These are phyloP conservation scores for Zootoca vivipara DNA, from an alignment of 2,113 vertebrate species.

Conservation along the genomic window DNA sequence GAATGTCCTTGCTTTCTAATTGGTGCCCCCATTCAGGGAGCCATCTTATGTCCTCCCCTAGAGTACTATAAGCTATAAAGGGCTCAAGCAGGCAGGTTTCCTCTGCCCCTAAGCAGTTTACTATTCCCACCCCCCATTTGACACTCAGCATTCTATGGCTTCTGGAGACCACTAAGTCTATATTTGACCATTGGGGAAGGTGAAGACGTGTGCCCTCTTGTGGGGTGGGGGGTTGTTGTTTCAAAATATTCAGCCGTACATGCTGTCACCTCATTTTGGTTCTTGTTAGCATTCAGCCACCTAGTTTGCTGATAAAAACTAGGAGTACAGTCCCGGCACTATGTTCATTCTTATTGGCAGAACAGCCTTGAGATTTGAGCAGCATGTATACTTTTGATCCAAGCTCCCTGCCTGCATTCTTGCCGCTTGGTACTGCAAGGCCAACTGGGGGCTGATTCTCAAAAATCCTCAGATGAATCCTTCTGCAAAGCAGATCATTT, in stretches of 20 bases:
- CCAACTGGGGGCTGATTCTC: conserved; percentile 7
- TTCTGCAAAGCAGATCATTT: not conserved
- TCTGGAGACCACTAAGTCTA: not conserved
- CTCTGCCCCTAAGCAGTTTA: not conserved
- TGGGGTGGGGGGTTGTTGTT: not conserved
- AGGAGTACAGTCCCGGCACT: not conserved
- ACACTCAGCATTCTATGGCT: not conserved
- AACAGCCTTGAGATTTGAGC: not conserved
- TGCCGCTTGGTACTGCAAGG: conserved; percentile 7
- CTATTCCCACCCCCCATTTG: no score
- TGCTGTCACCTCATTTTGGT: not conserved
- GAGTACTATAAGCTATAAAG: not conserved
- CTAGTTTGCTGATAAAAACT: not conserved
- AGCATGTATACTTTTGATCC: not conserved
- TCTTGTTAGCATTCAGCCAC: not conserved
- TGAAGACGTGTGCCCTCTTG: not conserved
- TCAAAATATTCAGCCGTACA: not conserved
- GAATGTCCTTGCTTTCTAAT: not conserved
- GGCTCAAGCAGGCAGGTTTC: not conserved
- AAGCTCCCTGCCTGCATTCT: not conserved
- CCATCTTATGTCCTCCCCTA: not conserved
- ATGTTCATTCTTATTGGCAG: not conserved
- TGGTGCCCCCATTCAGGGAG: not conserved
- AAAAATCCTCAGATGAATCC: conserved; percentile 6
- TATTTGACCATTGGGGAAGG: not conserved